Evolutionary conservation across 1,140 invertebrate genomes (phyloP).

Genomic region (Hycleus cichorii): DNA sequence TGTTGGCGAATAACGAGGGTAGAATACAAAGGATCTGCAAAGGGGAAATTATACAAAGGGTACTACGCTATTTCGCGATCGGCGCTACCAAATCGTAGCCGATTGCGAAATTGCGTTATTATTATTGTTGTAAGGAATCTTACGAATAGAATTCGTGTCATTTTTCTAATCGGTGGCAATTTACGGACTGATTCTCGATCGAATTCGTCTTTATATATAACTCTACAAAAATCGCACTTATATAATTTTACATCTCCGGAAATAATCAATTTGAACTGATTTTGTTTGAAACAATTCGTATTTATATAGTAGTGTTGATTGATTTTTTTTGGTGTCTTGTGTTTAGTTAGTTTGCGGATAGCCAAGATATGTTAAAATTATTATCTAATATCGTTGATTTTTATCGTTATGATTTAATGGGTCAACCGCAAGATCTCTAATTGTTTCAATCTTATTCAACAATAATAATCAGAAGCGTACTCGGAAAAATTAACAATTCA

Average conservation of each 20-base stretch:
- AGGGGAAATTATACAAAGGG: neutral
- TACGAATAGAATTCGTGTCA: too few relatives aligned
- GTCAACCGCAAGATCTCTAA: neutral
- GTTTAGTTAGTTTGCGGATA: too few relatives aligned
- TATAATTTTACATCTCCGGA: neutral
- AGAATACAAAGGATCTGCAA: neutral
- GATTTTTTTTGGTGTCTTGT: too few relatives aligned
- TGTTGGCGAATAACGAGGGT: neutral
- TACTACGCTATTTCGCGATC: neutral
- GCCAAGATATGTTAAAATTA: too few relatives aligned
- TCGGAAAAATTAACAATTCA: neutral
- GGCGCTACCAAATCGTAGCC: neutral
- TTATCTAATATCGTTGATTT: too few relatives aligned
- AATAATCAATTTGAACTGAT: neutral
- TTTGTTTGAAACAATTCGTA: too few relatives aligned
- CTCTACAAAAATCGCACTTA: neutral
- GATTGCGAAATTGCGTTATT: too few relatives aligned
- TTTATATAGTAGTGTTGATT: too few relatives aligned
- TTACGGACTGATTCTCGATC: neutral
- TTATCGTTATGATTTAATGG: too few relatives aligned
- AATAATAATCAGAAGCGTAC: neutral
- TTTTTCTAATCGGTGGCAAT: neutral
- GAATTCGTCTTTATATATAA: neutral
- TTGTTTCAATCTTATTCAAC: neutral
- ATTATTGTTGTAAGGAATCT: too few relatives aligned